Conservation (phyloP, 2,888 invertebrate species). For the Ptychoptera contaminata region DNA sequence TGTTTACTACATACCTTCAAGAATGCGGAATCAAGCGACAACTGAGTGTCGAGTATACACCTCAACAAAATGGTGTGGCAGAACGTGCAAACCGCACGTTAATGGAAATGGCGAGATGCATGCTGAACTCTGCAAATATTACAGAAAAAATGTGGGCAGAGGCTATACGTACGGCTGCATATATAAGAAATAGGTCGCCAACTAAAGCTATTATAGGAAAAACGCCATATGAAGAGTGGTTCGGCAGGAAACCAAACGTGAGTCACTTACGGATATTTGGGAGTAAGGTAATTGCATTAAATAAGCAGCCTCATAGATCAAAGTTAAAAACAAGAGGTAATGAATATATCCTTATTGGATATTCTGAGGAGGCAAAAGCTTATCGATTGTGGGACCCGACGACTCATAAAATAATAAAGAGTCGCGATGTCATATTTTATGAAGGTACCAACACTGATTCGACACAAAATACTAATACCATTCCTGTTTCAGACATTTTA, state of each 20-base stretch:
- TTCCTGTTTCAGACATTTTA: too few relatives aligned
- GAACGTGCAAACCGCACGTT: constrained; percentile 11
- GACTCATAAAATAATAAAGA: too few relatives aligned
- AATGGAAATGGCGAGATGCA: constrained; percentile 16
- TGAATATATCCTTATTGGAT: too few relatives aligned
- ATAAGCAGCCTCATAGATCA: constrained; percentile 9
- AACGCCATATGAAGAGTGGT: constrained; percentile 15
- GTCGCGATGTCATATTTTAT: too few relatives aligned
- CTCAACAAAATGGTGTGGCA: constrained; percentile 12
- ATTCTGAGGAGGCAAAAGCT: too few relatives aligned
- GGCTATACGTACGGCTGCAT: constrained; percentile 11
- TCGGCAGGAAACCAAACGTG: constrained; percentile 10
- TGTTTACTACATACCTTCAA: constrained; percentile 6
- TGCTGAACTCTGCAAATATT: constrained; percentile 14
- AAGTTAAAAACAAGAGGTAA: too few relatives aligned
- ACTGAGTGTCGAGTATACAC: constrained; percentile 8
- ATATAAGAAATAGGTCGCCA: constrained; percentile 11
- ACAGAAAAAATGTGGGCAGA: constrained; percentile 14
- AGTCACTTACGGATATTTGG: constrained; percentile 11
- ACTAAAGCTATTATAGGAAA: constrained; percentile 9
- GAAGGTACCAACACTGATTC: too few relatives aligned
- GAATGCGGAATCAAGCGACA: constrained; percentile 5
- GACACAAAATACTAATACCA: too few relatives aligned
- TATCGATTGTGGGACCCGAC: too few relatives aligned
- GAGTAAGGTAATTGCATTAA: constrained; percentile 9